Conservation (phyloP, 1,140 invertebrate species). For the Drosophila dunni region DNA sequence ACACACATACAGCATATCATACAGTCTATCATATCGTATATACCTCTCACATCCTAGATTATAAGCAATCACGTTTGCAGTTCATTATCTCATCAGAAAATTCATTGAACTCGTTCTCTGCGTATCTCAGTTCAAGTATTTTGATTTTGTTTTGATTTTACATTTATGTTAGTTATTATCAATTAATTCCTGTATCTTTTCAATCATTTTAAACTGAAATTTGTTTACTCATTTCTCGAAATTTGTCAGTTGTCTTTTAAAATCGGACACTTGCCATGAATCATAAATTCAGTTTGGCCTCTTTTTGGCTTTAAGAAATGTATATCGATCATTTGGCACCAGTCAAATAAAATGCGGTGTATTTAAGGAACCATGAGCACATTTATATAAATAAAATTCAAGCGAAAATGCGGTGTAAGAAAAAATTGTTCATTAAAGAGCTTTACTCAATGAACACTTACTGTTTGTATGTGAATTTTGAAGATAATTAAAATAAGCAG, state of each 20-base stretch:
- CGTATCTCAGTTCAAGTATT: background rate
- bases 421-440: too few relatives aligned
- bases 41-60: conserved; percentile 52
- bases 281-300: background rate
- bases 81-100: conserved; percentile 57
- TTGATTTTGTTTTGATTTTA: background rate
- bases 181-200: background rate
- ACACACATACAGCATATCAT: conserved; percentile 47
- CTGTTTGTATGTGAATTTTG: too few relatives aligned
- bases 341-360: background rate
- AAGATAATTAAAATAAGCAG: too few relatives aligned
- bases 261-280: conserved; percentile 4
- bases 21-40: conserved; percentile 31
- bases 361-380: background rate
- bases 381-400: conserved; percentile 11
- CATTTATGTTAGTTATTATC: conserved; percentile 1
- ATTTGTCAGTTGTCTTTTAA: conserved; percentile 3
- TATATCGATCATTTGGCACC: conserved; percentile 30
- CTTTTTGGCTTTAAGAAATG: background rate
- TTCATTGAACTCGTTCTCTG: conserved; percentile 65
- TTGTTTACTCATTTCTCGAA: conserved; percentile 6
- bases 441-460: too few relatives aligned
- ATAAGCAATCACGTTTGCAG: conserved; percentile 68
- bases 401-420: background rate
- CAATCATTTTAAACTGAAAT: conserved; percentile 9